Evolutionary conservation across 2,888 invertebrate genomes (phyloP).

Genomic region (Thereva unica): DNA sequence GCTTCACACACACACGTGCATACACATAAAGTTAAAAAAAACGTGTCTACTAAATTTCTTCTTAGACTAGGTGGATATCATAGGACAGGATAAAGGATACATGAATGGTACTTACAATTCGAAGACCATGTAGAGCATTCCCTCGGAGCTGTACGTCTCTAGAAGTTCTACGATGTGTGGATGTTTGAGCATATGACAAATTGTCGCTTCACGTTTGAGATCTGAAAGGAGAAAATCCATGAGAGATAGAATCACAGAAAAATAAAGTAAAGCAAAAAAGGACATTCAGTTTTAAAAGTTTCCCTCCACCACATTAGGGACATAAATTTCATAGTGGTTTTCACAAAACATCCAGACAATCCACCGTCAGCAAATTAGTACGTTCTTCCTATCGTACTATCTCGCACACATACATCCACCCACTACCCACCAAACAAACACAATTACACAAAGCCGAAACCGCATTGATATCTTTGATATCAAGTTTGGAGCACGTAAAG

Average conservation of each 20-base stretch:
- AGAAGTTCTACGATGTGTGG: slow-evolving; percentile 97
- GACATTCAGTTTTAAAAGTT: not conserved
- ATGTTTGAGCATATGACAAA: slow-evolving; percentile 98
- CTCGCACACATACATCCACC: too few relatives aligned
- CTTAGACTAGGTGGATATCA: not conserved
- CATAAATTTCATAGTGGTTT: too few relatives aligned
- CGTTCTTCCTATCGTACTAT: too few relatives aligned
- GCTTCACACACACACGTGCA: too few relatives aligned
- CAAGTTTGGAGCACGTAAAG: not conserved
- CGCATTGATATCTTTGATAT: too few relatives aligned
- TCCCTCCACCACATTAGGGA: too few relatives aligned
- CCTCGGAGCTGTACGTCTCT: slow-evolving; percentile 98
- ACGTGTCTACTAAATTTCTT: too few relatives aligned
- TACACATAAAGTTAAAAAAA: too few relatives aligned
- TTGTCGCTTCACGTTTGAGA: slow-evolving; percentile 96
- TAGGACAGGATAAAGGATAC: not conserved
- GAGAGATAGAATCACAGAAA: slow-evolving; percentile 5
- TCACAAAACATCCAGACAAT: too few relatives aligned
- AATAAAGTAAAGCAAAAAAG: slow-evolving; percentile 1
- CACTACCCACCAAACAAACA: too few relatives aligned
- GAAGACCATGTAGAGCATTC: slow-evolving; percentile 99
- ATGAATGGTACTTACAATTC: slow-evolving; percentile 85
- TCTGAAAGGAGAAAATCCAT: slow-evolving; percentile 66
- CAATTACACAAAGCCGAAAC: too few relatives aligned
- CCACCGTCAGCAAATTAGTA: too few relatives aligned